Percentiles rank a stretch among this genome's conserved stretches.
Evolutionary conservation across 2,113 vertebrate species (phyloP).

Genomic region (Ceratotherium simum): DNA sequence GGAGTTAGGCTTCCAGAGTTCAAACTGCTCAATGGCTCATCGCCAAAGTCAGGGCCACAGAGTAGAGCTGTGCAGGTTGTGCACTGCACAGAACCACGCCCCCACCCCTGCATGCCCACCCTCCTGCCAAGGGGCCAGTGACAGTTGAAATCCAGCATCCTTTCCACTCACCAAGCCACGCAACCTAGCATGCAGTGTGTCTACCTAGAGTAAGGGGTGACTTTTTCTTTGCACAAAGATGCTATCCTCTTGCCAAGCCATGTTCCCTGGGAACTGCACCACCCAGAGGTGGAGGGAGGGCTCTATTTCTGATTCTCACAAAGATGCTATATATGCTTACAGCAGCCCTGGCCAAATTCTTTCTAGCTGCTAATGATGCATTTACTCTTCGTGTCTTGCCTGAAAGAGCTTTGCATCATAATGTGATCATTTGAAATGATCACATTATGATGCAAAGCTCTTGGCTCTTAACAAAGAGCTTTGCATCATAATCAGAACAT

Average conservation of each 20-base stretch:
- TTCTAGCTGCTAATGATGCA: background rate
- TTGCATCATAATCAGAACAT: background rate
- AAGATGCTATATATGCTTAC: background rate
- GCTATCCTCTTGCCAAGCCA: background rate
- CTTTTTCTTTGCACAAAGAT: background rate
- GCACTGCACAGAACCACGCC: background rate
- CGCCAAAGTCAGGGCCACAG: background rate
- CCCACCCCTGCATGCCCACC: no score
- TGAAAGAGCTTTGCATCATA: background rate
- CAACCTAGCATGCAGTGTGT: background rate
- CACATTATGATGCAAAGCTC: no score
- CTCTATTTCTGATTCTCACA: slow-evolving; percentile 33
- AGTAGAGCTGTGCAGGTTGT: background rate
- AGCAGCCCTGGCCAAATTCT: background rate
- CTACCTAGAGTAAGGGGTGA: background rate
- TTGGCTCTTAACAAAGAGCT: no score
- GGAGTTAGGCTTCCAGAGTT: background rate
- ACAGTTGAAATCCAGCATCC: background rate
- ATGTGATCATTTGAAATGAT: no score
- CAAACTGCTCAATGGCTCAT: background rate
- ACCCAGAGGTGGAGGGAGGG: background rate
- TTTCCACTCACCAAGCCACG: background rate
- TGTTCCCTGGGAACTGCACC: background rate
- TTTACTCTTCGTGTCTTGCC: background rate
- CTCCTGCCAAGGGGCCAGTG: background rate